Percentiles rank a stretch among this genome's conserved stretches.
Conservation (phyloP, 2,797 vertebrate genomes). For the Micrastur ruficollis region DNA sequence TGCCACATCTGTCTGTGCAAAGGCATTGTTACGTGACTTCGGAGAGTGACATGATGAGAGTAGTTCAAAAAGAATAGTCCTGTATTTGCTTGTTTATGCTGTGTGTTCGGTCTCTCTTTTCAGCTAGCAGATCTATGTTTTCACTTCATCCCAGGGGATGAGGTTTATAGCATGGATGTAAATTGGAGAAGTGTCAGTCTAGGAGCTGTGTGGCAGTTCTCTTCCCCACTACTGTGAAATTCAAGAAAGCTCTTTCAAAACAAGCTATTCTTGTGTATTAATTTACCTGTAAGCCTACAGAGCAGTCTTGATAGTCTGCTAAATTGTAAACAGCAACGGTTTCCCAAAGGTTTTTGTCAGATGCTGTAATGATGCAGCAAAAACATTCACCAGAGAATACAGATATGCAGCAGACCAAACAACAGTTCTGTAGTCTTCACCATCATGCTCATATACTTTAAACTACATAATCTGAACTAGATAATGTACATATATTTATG, state of each 20-base stretch:
- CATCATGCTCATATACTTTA: neutral
- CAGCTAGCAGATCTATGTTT: neutral
- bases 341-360: neutral
- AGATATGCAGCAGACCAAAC: neutral
- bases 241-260: neutral
- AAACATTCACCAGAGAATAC: neutral
- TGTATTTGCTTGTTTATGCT: neutral
- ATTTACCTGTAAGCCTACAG: neutral
- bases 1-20: fast-evolving
- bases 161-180: neutral
- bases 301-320: neutral
- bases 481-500: fast-evolving
- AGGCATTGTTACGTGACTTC: neutral
- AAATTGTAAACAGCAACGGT: neutral
- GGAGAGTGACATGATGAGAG: neutral
- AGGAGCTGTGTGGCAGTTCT: neutral
- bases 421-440: neutral
- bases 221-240: neutral
- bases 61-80: neutral
- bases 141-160: neutral
- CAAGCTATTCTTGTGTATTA: neutral
- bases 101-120: neutral
- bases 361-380: neutral
- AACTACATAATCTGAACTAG: neutral
- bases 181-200: neutral